Percentiles rank a stretch among this genome's conserved stretches.
These are phyloP conservation scores for Heteromyza rotundicornis DNA, from an alignment of 2,888 invertebrate genomes.

Conservation along the genomic window DNA sequence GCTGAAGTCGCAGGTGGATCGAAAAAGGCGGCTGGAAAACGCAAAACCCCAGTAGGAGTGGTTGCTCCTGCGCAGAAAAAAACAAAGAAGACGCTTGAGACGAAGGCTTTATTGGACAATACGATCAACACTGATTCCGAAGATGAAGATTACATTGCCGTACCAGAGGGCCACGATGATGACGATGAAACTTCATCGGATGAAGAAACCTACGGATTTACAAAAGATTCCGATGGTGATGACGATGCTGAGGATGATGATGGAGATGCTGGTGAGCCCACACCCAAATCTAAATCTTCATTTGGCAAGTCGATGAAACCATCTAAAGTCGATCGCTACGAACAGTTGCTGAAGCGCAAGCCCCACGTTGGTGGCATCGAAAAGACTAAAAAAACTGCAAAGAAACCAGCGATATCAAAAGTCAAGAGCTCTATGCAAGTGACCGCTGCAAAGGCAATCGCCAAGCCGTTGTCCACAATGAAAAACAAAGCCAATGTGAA, in stretches of 20 bases:
- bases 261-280: slow-evolving; percentile 21
- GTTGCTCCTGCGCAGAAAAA: slow-evolving; percentile 18
- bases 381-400: slow-evolving; percentile 38
- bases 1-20: slow-evolving; percentile 7
- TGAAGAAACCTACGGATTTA: slow-evolving; percentile 37
- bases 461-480: slow-evolving; percentile 34
- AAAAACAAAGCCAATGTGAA: slow-evolving; percentile 31
- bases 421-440: slow-evolving; percentile 39
- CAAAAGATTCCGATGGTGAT: slow-evolving; percentile 28
- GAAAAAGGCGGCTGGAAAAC: slow-evolving; percentile 23
- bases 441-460: slow-evolving; percentile 48
- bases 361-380: slow-evolving; percentile 48
- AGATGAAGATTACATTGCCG: slow-evolving; percentile 50
- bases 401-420: slow-evolving; percentile 23
- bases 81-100: slow-evolving; percentile 35
- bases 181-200: slow-evolving; percentile 30
- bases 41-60: background rate
- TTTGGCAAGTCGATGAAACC: slow-evolving; percentile 29
- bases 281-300: slow-evolving; percentile 29
- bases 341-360: slow-evolving; percentile 49
- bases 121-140: slow-evolving; percentile 56
- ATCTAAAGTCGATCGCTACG: slow-evolving; percentile 42
- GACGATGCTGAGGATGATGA: slow-evolving; percentile 26
- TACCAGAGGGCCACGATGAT: slow-evolving; percentile 25
- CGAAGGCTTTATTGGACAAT: slow-evolving; percentile 50